Conservation (phyloP, 2,888 invertebrate genomes). For the Pollenia angustigena region DNA sequence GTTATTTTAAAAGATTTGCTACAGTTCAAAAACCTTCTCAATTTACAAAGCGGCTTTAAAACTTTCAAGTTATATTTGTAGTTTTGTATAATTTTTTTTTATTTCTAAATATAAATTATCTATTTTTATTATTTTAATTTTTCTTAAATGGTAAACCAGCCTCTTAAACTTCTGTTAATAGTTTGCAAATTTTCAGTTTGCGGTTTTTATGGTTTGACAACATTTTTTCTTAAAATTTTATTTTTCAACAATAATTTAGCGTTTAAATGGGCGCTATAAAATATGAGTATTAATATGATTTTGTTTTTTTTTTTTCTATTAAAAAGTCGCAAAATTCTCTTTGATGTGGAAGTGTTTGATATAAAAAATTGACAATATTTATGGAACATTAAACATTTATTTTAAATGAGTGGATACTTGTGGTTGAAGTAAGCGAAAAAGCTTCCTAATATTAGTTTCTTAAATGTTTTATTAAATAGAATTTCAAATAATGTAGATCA, state of each 20-base stretch:
- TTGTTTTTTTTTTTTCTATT: not conserved
- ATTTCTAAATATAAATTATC: not conserved
- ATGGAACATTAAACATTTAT: conserved; percentile 21
- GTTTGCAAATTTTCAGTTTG: conserved; percentile 10
- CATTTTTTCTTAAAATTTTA: not conserved
- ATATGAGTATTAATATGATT: conserved; percentile 8
- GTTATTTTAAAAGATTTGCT: no score
- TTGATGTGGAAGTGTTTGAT: conserved; percentile 32
- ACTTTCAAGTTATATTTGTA: not conserved
- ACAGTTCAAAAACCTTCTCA: not conserved
- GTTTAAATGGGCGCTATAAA: conserved; percentile 46
- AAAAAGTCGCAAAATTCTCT: conserved; percentile 30
- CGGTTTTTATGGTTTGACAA: conserved; percentile 46
- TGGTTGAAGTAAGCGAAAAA: not conserved
- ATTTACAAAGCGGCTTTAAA: not conserved
- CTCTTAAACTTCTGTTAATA: not conserved
- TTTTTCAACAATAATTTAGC: conserved; percentile 21
- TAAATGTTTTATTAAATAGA: not conserved
- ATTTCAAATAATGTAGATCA: not conserved
- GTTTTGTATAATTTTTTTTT: not conserved
- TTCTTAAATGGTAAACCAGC: not conserved
- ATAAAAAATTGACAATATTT: conserved; percentile 6
- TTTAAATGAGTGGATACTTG: not conserved
- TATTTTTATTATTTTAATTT: not conserved
- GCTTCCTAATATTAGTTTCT: not conserved